Evolutionary conservation across 2,113 vertebrate species (phyloP).

Genomic region (Mola mola): DNA sequence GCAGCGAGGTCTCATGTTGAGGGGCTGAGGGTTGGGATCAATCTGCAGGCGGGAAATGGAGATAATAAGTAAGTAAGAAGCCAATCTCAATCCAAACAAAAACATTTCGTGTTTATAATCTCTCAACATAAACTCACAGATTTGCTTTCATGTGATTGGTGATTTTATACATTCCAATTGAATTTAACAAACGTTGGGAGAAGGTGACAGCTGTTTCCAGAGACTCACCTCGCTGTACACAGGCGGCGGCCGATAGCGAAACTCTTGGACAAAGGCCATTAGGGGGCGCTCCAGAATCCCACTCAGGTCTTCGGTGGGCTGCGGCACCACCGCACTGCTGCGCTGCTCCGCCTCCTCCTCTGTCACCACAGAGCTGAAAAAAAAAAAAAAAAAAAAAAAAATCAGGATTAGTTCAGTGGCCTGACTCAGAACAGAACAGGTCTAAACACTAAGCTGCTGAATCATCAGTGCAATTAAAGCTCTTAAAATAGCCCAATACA

Average conservation of each 20-base stretch:
- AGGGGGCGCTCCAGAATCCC: slow-evolving; percentile 85
- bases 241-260: slow-evolving; percentile 91
- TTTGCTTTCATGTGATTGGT: slow-evolving; percentile 1
- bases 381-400: slow-evolving; percentile 1
- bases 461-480: slow-evolving; percentile 39
- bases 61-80: background rate
- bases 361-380: slow-evolving; percentile 87
- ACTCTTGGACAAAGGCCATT: slow-evolving; percentile 92
- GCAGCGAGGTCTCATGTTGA: slow-evolving; percentile 86
- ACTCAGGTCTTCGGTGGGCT: slow-evolving; percentile 71
- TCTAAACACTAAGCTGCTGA: slow-evolving; percentile 39
- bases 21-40: slow-evolving; percentile 88
- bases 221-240: slow-evolving; percentile 91
- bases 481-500: slow-evolving; percentile 4
- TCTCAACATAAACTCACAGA: slow-evolving; percentile 3
- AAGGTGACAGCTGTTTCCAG: too few relatives aligned
- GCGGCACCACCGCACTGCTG: slow-evolving; percentile 51
- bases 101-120: too few relatives aligned
- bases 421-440: slow-evolving; percentile 25
- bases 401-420: slow-evolving; percentile 23
- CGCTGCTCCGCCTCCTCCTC: slow-evolving; percentile 74
- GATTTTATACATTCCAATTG: too few relatives aligned
- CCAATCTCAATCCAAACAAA: background rate
- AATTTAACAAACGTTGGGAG: too few relatives aligned
- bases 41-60: slow-evolving; percentile 77